Conservation (phyloP, 2,113 vertebrate species). For the Hippoglossus stenolepis region DNA sequence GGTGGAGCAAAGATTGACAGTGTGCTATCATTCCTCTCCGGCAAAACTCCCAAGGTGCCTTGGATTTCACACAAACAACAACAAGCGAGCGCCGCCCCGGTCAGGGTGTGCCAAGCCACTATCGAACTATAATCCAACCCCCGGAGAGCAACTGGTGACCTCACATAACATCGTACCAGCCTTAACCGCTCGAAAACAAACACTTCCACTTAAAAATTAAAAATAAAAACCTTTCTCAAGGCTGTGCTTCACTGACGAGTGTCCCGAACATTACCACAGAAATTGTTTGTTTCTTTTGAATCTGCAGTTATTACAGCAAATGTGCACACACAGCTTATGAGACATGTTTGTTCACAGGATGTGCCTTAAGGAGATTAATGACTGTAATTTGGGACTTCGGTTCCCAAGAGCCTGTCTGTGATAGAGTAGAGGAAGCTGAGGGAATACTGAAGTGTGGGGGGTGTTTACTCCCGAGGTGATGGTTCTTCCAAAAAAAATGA, state of each 20-base stretch:
- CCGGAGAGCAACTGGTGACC: conserved; percentile 25
- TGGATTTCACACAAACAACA: conserved; percentile 60
- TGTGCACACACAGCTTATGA: conserved; percentile 41
- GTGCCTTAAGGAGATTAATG: conserved; percentile 69
- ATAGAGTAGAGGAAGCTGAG: conserved; percentile 24
- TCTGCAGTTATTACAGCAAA: conserved; percentile 52
- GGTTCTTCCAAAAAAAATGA: conserved; percentile 8
- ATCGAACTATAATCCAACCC: conserved; percentile 52
- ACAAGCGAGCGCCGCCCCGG: conserved; percentile 20
- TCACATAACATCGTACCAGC: conserved; percentile 34
- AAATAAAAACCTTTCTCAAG: too few relatives aligned
- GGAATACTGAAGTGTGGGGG: conserved; percentile 31
- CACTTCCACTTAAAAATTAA: conserved; percentile 5
- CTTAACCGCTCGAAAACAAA: conserved; percentile 28
- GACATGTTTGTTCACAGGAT: conserved; percentile 62
- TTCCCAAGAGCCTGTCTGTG: conserved; percentile 47
- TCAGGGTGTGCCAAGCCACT: conserved; percentile 29
- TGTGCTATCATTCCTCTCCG: conserved; percentile 47
- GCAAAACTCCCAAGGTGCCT: conserved; percentile 49
- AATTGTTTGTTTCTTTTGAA: conserved; percentile 59
- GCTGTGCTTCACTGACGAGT: conserved; percentile 11
- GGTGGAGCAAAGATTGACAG: conserved; percentile 50
- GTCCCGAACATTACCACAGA: conserved; percentile 20
- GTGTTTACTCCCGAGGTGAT: conserved; percentile 36
- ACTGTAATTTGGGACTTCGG: conserved; percentile 68